Evolutionary conservation across 2,888 invertebrate species (phyloP).

Genomic region (Idaea aversata): DNA sequence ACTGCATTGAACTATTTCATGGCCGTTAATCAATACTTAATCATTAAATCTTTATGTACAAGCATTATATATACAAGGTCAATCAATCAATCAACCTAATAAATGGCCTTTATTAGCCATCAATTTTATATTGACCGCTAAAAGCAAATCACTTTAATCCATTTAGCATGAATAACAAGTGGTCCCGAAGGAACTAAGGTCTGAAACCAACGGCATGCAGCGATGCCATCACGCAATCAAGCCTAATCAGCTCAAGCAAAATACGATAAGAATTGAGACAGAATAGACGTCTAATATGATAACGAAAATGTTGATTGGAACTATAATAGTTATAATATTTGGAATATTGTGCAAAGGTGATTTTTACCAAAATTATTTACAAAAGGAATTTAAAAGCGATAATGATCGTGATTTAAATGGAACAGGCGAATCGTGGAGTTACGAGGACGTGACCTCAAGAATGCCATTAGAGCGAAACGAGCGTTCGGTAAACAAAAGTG

Average conservation of each 20-base stretch:
- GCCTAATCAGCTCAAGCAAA: constrained; percentile 46
- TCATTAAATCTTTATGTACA: background rate
- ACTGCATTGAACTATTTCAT: background rate
- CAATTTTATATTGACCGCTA: constrained; percentile 54
- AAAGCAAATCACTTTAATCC: constrained; percentile 70
- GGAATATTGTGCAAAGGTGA: constrained; percentile 40
- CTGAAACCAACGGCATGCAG: constrained; percentile 45
- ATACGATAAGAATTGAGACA: constrained; percentile 44
- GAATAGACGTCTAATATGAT: constrained; percentile 62
- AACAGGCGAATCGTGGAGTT: constrained; percentile 28
- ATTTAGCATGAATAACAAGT: constrained; percentile 62
- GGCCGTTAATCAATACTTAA: background rate
- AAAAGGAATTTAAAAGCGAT: constrained; percentile 22
- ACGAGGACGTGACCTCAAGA: constrained; percentile 26
- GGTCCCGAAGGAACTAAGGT: constrained; percentile 53
- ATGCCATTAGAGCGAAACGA: constrained; percentile 33
- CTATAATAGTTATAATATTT: constrained; percentile 39
- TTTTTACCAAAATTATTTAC: constrained; percentile 9
- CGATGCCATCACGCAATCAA: constrained; percentile 41
- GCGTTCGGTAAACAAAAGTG: constrained; percentile 32
- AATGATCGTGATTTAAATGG: constrained; percentile 23
- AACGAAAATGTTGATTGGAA: constrained; percentile 36
- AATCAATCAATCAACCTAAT: constrained; percentile 56
- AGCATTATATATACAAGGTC: constrained; percentile 35
- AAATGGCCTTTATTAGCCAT: constrained; percentile 53